Percentiles rank a stretch among this genome's conserved stretches.
Evolutionary conservation across 1,140 invertebrate species (phyloP).

Genomic region (Drosophila azteca): DNA sequence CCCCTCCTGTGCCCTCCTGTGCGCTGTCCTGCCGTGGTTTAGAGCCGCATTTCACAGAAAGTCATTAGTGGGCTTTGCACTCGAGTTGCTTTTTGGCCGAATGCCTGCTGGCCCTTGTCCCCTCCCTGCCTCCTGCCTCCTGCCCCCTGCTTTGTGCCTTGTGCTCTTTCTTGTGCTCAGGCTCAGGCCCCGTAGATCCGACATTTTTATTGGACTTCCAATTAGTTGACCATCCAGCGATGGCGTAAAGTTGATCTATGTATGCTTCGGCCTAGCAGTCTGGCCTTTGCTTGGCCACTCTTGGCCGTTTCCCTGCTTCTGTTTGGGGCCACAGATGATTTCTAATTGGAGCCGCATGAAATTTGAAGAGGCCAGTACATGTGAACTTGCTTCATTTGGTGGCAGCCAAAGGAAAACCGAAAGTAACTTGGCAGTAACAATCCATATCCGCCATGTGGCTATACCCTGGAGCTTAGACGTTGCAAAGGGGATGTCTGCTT

Average conservation of each 20-base stretch:
- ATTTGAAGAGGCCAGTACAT: slow-evolving; percentile 29
- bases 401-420: too few relatives aligned
- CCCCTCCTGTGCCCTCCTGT: slow-evolving; percentile 17
- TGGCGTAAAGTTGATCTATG: slow-evolving; percentile 79
- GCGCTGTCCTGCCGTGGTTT: slow-evolving; percentile 21
- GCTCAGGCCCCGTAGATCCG: slow-evolving; percentile 55
- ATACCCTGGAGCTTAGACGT: too few relatives aligned
- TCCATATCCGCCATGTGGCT: too few relatives aligned
- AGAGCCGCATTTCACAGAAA: slow-evolving; percentile 71
- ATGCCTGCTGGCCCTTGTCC: slow-evolving; percentile 47
- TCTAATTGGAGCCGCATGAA: slow-evolving; percentile 42
- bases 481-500: too few relatives aligned
- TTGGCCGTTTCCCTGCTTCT: slow-evolving; percentile 11
- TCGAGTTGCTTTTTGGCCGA: slow-evolving; percentile 64
- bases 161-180: slow-evolving; percentile 2
- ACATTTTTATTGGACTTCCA: slow-evolving; percentile 83
- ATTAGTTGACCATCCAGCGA: slow-evolving; percentile 68
- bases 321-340: slow-evolving; percentile 52
- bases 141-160: not conserved
- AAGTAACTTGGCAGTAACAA: too few relatives aligned
- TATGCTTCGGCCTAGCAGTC: slow-evolving; percentile 18
- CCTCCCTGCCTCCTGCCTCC: too few relatives aligned
- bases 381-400: slow-evolving; percentile 16
- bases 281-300: too few relatives aligned
- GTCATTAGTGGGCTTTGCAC: slow-evolving; percentile 78